These are phyloP conservation scores for Argyresthia albistria DNA, from an alignment of 2,888 invertebrate genomes.

Conservation along the genomic window DNA sequence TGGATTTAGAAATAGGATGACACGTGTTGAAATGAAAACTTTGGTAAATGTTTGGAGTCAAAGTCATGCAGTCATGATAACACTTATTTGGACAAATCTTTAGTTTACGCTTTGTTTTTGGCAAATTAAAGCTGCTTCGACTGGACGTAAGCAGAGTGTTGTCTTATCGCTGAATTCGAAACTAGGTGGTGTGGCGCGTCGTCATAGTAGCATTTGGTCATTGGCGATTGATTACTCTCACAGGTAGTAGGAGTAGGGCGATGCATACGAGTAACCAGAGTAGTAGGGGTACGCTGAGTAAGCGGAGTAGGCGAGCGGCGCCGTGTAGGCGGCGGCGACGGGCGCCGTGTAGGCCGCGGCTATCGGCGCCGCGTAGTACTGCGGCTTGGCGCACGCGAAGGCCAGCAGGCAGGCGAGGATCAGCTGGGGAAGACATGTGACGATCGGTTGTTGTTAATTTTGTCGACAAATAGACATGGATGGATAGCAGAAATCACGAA, in stretches of 20 bases:
- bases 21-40: too few relatives aligned
- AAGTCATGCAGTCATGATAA: too few relatives aligned
- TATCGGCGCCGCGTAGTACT: constrained; percentile 29
- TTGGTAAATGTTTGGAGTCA: too few relatives aligned
- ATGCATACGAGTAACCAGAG: constrained; percentile 36
- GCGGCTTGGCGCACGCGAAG: constrained; percentile 33
- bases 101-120: too few relatives aligned
- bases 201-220: background rate
- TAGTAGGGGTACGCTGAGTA: constrained; percentile 27
- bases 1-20: too few relatives aligned
- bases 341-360: constrained; percentile 43
- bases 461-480: too few relatives aligned
- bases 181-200: background rate
- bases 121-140: too few relatives aligned
- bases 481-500: too few relatives aligned
- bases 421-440: constrained; percentile 45
- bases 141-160: too few relatives aligned
- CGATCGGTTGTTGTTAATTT: background rate
- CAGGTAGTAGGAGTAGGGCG: constrained; percentile 27
- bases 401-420: constrained; percentile 70
- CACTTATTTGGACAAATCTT: too few relatives aligned
- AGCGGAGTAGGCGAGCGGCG: constrained; percentile 32
- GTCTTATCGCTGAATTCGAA: background rate
- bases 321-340: constrained; percentile 24
- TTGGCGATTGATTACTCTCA: background rate